Percentiles rank a stretch among this genome's conserved stretches.
phyloP scores from a whole-genome alignment of 2,113 vertebrate genomes.

The Chloebia gouldiae region DNA sequence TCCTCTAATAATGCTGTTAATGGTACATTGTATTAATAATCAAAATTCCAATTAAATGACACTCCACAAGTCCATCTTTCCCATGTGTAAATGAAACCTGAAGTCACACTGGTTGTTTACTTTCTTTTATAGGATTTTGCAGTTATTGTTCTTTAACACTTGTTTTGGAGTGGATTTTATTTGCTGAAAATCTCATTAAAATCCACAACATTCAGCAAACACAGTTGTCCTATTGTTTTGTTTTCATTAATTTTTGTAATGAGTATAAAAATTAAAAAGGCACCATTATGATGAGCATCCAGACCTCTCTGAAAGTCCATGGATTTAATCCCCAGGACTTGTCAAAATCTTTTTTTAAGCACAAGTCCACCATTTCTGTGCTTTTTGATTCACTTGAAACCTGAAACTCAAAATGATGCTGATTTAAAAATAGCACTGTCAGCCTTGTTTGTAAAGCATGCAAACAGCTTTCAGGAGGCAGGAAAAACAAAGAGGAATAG shows the following conservation, averaged over 20 bases:
- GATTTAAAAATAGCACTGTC: not conserved
- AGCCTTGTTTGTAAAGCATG: not conserved
- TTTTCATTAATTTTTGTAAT: not conserved
- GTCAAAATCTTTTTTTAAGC: not conserved
- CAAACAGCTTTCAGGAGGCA: not conserved
- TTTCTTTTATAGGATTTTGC: not conserved
- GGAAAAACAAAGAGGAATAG: not conserved
- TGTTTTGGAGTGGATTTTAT: conserved; percentile 5
- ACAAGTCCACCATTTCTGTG: not conserved
- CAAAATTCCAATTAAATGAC: conserved; percentile 34
- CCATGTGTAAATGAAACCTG: not conserved
- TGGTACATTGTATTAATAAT: conserved; percentile 36
- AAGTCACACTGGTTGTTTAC: not conserved
- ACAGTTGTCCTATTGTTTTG: not conserved
- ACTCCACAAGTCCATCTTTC: not conserved
- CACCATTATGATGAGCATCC: not conserved
- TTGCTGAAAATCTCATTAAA: conserved; percentile 58
- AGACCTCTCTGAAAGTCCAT: not conserved
- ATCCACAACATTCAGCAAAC: conserved; percentile 1
- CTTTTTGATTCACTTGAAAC: not conserved
- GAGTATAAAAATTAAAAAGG: not conserved
- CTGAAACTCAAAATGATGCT: not conserved
- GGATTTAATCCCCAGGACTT: not conserved
- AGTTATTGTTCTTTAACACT: conserved; percentile 6
- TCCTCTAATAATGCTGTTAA: conserved; percentile 15